Base-by-base conservation (phyloP, 2,888 invertebrate species). In the Drosophila phalerata region DNA sequence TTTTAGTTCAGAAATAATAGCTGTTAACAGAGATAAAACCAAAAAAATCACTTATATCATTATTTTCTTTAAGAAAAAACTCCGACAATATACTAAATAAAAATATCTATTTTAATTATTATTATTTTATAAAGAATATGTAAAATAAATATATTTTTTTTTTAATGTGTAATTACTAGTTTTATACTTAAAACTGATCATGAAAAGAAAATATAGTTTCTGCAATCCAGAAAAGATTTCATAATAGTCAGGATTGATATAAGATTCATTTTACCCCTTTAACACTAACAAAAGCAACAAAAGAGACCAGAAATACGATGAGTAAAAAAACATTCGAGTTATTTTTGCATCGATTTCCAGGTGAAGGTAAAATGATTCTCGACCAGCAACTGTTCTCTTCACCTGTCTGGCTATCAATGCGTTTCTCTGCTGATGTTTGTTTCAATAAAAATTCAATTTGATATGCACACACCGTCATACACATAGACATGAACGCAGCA, bases 391-490 rank as follows among this genome's bases (percentile, higher is more conserved):
- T 55, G 47, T 37, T 53, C 51, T 43, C 53, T 63, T 17, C 61
- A 66, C 57, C 65, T 78, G 72, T 53, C 69, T 63, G 67, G 30
- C 40, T 73, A 65, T 79, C 66, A 75, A 69, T 75, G 22, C 62
- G 51, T 28, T 67, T 57, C 69, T 53, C 52, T 72, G 22, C 47
- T 55, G 58, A 48, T 70, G 68, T 74, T 79, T 79, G 69, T 72
- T 74, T 60, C 81, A 79, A 77, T 79, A 80, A 76, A 81, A 79
- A 73, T 80, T 79, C 82, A 81, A 79, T 80, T 80, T 77, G 56
- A 71, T 58, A 79, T 82, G 53, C 61, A 62, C 43, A 51, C 65
- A 48, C 53, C 56, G 32, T 32, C 32, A 51, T 28, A 30, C 30
- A 37, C n/a, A 34, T 15, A 42, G 22, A 30, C 3, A 40, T 25